Base-by-base conservation (phyloP, 2,113 vertebrate genomes). In the Aepyceros melampus region DNA sequence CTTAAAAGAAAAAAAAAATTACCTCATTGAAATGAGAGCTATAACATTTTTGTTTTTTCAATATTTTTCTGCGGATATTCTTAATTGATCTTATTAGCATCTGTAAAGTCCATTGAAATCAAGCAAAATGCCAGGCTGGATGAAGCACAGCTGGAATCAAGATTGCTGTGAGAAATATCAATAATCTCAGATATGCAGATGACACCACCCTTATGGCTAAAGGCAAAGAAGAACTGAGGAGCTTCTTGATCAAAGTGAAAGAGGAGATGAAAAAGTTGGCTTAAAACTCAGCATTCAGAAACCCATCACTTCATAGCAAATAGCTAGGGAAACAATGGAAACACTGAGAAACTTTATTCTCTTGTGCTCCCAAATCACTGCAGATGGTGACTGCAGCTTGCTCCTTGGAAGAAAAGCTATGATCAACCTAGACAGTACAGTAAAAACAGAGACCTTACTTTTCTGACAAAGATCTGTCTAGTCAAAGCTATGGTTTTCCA, bases 51-150 rank as follows among this genome's bases (percentile, higher is more conserved):
- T 71, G 67, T 71, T 74, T 40, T 40, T 74, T 36, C n/a, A 40
- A 40, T 6, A 5, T 25, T 74, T 74, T 74, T 40, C n/a, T 40
- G 19, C n/a, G 1, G 2, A 23, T 74, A 74, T 40, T 40, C 36
- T 40, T 40, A 74, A 40, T 25, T 74, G 67, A 12, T 40, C 10
- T 74, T 71, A 71, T 40, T 74, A 74, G 67, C 19, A 74, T 25
- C 19, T 74, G n/a, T 40, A 74, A 40, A 23, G n/a, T 71, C n/a
- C n/a, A 71, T 40, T 71, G 36, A 71, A 71, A 40, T 40, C n/a
- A 71, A 71, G n/a, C 0, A 0, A 71, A 23, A 71, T 71, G 10
- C 19, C 10, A 21, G 21, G n/a, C n/a, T 40, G 2, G 67, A 71
- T 71, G n/a, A 71, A 71, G n/a, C 19, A 71, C 10, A 71, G 19